Evolutionary conservation across 2,797 vertebrate species (phyloP), one percentile per base, ranked within the genome.

Genomic region (Toxotes lorentzi): DNA sequence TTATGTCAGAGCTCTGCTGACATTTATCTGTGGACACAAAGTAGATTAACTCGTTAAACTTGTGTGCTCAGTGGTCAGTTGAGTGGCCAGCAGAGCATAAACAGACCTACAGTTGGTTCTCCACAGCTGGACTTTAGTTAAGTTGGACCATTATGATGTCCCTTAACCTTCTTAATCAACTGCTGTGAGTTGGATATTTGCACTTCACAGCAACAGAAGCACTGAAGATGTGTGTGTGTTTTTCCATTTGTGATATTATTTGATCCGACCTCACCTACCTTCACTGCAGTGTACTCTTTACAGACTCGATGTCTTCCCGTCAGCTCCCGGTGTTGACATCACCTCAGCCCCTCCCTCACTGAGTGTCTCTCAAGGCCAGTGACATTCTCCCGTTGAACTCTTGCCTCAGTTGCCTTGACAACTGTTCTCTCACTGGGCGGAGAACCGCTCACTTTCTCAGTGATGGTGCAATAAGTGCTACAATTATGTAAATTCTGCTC

Each of bases 401-500:
- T 91, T 27, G 87, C 84, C 79, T 87, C 88, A 45, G 95, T 96
- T 95, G 84, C 94, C 94, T 90, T 94, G 95, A 89, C 94, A 76
- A 95, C 93, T 80, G 74, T 81, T 91, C 80, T 88, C 72, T 60
- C 82, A 56, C 77, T 73, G 86, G 89, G 90, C 34, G 85, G 84
- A 80, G 80, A 66, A 72, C 74, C 32, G 75, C 90, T 93, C 87
- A 85, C 88, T 90, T 92, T 92, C 54, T 88, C 86, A 48, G 79
- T 84, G 91, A 93, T 93, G 83, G 90, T 34, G 62, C 41, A 89
- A 94, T 95, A 95, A 96, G 94, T 95, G 93, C 91, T 86, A 87
- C 92, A 95, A 95, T 96, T 95, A 96, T 95, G 95, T 92, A 93
- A 95, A 96, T 96, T 85, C 53, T 78, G 76, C 74, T 68, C 82